Evolutionary conservation across 2,888 invertebrate genomes (phyloP), one percentile per base, ranked within the genome.

Genomic region (Macrosoma leucophasiata): DNA sequence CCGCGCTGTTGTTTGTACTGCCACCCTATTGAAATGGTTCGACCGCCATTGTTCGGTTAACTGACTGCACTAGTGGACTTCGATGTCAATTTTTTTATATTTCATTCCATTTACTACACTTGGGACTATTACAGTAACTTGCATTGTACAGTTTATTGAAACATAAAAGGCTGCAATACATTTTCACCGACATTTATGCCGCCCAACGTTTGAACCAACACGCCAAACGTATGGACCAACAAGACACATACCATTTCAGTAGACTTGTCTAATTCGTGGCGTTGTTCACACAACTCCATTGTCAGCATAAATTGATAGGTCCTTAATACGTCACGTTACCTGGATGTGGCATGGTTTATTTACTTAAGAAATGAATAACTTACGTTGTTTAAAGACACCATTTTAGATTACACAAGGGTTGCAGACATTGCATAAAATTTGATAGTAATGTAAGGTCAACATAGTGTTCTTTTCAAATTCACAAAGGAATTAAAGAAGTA

Each of bases 241-340:
- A 41, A 41, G 48, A 42, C 46, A 27, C 46, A 46, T 40, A 41
- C n/a, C n/a, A n/a, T n/a, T 43, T 45, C 38, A 31, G 33, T 34
- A 35, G 41, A 46, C 50, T 45, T 48, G 51, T 58, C 58, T 66
- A 66, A 63, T 67, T 60, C 55, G 55, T 42, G 57, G 41, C 52
- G 34, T 44, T 68, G 70, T 65, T 58, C 65, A 46, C 58, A 53
- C 50, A 47, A 48, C 39, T 47, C 50, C 49, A 33, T 39, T 52
- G 66, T 70, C 71, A 70, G 68, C 69, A 55, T 51, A 50, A 66
- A 71, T 69, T 70, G 71, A 69, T 71, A 60, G 56, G 39, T 41
- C 17, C 14, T 21, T 29, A 33, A 33, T 13, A 9, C 15, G 13
- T 13, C n/a, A 10, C 6, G 11, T n/a, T n/a, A n/a, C n/a, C 46